A percentile compares a stretch with the other conserved stretches of the same genome.
Evolutionary conservation across 1,140 invertebrate species (phyloP).

Genomic region (Heliconius himera): DNA sequence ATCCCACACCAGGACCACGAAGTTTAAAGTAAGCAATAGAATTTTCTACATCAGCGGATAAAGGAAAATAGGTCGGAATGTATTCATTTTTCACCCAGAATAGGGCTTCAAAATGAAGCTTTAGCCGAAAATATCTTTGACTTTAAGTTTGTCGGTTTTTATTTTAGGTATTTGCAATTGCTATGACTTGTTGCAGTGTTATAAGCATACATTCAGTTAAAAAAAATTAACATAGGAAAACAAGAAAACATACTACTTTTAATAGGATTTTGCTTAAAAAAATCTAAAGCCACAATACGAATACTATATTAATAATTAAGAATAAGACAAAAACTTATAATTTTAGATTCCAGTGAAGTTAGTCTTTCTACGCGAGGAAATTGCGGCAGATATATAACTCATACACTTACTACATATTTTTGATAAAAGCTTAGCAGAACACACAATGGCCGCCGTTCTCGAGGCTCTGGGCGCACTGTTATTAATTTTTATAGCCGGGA

Average conservation of each 20-base stretch:
- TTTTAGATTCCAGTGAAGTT: not conserved
- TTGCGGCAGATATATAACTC: constrained; percentile 10
- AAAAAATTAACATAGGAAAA: too few species aligned
- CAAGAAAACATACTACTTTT: too few species aligned
- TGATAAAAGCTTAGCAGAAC: constrained; percentile 20
- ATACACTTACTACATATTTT: constrained; percentile 17
- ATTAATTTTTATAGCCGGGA: constrained; percentile 16
- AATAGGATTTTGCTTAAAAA: not conserved
- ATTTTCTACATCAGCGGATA: not conserved
- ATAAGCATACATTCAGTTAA: too few species aligned
- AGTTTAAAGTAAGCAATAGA: not conserved
- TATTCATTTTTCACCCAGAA: not conserved
- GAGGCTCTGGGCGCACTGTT: constrained; percentile 9
- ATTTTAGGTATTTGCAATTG: too few species aligned
- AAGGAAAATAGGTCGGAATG: not conserved
- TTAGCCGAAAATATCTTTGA: too few species aligned
- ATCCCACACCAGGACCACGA: not conserved
- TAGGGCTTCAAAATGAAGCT: not conserved
- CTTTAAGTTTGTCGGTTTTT: too few species aligned
- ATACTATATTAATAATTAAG: too few species aligned
- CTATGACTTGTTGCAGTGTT: too few species aligned
- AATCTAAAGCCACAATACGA: not conserved
- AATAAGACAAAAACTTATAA: not conserved
- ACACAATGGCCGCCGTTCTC: constrained; percentile 8
- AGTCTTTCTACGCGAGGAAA: not conserved